Conservation (phyloP, 2,888 invertebrate species). For the Philereme transversata region DNA sequence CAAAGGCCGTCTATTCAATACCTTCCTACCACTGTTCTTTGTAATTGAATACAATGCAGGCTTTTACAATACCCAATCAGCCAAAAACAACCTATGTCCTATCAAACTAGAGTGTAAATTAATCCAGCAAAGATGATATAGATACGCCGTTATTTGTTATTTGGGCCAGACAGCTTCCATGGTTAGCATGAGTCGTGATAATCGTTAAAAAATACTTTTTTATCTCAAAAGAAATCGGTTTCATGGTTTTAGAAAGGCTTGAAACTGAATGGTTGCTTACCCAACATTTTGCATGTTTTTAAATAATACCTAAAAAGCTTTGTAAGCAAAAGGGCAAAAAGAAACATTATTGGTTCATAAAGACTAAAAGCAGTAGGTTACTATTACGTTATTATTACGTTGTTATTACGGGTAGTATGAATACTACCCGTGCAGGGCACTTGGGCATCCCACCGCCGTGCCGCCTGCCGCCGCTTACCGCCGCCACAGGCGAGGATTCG, state of each 20-base stretch:
- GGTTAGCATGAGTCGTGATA: conserved; percentile 6
- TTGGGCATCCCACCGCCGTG: too few species aligned
- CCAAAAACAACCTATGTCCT: neutral
- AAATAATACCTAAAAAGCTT: too few species aligned
- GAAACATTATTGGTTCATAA: too few species aligned
- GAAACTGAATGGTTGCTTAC: too few species aligned
- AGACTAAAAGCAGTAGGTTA: too few species aligned
- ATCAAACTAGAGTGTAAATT: neutral
- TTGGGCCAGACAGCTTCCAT: conserved; percentile 1
- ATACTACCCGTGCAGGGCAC: too few species aligned
- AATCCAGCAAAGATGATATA: neutral
- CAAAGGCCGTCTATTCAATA: conserved; percentile 22
- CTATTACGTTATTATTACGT: too few species aligned
- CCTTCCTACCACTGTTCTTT: conserved; percentile 18
- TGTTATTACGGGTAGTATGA: too few species aligned
- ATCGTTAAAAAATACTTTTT: conserved; percentile 16
- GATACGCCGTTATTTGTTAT: neutral
- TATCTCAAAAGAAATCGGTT: neutral
- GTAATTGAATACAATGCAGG: conserved; percentile 20
- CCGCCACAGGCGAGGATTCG: too few species aligned
- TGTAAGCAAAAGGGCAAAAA: too few species aligned
- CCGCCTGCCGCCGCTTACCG: too few species aligned
- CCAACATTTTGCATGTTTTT: too few species aligned
- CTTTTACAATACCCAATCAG: conserved; percentile 4
- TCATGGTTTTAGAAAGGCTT: neutral